Evolutionary conservation across 2,113 vertebrate species (phyloP), one percentile per base, ranked within the genome.

Genomic region (Brachyhypopomus gauderio): DNA sequence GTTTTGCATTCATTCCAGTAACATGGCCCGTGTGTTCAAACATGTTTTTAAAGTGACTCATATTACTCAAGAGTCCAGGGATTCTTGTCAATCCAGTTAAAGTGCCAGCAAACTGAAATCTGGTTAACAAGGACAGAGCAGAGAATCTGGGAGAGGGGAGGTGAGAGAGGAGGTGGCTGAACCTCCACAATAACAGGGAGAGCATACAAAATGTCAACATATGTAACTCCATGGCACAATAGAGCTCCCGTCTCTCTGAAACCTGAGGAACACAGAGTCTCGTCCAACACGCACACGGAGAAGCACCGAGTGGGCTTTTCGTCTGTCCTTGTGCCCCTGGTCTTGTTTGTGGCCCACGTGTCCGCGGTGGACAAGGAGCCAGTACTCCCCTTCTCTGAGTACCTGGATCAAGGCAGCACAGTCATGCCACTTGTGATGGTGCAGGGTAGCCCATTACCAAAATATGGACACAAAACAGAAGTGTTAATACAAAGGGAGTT

Each of bases 381-480:
- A 2, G 5, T 5, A 17, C 20, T 95, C 45, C 76, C 4, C 72
- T 95, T 94, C 86, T 92, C 90, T 75, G 85, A 87, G 4, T 92
- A 92, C 75, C 85, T 96, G 75, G 94, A 94, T 77, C 16, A 78
- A 20, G 77, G 85, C 19, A 62, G 75, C 0, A 17, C 52, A 34
- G 77, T 94, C 17, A 86, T 45, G 59, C 84, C n/a, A n/a, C n/a
- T n/a, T n/a, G n/a, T n/a, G n/a, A n/a, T n/a, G n/a, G n/a, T n/a
- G n/a, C n/a, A n/a, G n/a, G n/a, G n/a, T n/a, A n/a, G n/a, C n/a
- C n/a, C n/a, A n/a, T n/a, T n/a, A n/a, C n/a, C n/a, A n/a, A n/a
- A n/a, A n/a, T n/a, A n/a, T n/a, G n/a, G n/a, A n/a, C n/a, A n/a
- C n/a, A n/a, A n/a, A n/a, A n/a, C n/a, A n/a, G n/a, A n/a, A n/a